Percentiles rank a stretch among this genome's conserved stretches.
phyloP scores from a whole-genome alignment of 2,797 vertebrate species.

The Cichlasoma orientale region DNA sequence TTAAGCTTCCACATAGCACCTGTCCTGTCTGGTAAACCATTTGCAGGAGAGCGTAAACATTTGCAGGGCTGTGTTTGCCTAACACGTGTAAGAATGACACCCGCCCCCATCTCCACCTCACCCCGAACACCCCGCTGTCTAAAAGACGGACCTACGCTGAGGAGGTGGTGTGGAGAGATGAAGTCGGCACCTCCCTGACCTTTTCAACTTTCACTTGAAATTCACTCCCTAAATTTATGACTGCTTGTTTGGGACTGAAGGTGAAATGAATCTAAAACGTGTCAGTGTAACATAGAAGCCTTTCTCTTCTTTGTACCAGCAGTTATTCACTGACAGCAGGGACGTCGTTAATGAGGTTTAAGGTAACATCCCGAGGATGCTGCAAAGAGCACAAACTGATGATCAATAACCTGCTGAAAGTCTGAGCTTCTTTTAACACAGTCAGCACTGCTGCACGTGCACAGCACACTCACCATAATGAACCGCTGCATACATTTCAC shows the following conservation, averaged over 20 bases:
- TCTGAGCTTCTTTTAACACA: too few species aligned
- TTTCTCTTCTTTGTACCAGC: background rate
- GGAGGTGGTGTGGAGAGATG: background rate
- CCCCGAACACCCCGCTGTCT: background rate
- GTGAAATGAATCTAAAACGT: conserved; percentile 21
- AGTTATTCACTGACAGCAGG: background rate
- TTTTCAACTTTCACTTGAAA: conserved; percentile 35
- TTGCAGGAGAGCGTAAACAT: conserved; percentile 77
- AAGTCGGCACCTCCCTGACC: conserved; percentile 40
- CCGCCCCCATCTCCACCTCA: background rate
- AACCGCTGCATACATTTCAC: background rate
- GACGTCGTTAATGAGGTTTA: background rate
- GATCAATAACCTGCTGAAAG: too few species aligned
- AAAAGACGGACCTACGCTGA: background rate
- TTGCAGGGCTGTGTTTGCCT: conserved; percentile 67
- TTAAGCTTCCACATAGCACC: conserved; percentile 77
- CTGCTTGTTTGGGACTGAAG: conserved; percentile 36
- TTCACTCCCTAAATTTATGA: conserved; percentile 36
- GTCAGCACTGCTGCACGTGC: background rate
- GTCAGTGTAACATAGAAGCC: background rate
- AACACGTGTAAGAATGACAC: conserved; percentile 36
- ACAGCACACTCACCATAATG: background rate
- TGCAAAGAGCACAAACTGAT: background rate
- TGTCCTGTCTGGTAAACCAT: conserved; percentile 76
- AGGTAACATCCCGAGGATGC: background rate